These are phyloP conservation scores for Steatornis caripensis DNA, from an alignment of 2,113 vertebrate species.

Conservation along the genomic window DNA sequence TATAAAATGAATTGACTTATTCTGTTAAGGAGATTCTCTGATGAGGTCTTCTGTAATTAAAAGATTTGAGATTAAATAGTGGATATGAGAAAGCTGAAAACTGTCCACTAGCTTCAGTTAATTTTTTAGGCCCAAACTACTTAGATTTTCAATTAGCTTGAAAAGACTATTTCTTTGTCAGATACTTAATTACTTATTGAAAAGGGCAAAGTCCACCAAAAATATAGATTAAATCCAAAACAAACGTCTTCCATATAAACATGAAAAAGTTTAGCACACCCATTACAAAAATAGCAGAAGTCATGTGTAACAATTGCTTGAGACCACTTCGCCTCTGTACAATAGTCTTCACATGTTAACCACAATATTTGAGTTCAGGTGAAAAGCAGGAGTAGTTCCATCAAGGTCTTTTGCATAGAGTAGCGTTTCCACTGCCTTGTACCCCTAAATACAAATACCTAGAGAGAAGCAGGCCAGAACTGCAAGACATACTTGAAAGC, in stretches of 20 bases:
- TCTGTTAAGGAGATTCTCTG: background rate
- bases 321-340: background rate
- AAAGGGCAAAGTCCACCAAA: background rate
- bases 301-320: background rate
- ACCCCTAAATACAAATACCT: background rate
- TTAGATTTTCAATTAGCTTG: background rate
- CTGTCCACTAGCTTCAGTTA: background rate
- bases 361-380: background rate
- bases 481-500: background rate
- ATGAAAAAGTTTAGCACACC: background rate
- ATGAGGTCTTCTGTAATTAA: background rate
- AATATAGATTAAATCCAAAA: background rate
- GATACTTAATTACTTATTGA: background rate
- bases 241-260: background rate
- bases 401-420: background rate
- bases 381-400: background rate
- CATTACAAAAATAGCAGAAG: background rate
- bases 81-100: background rate
- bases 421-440: background rate
- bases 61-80: background rate
- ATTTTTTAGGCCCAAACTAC: background rate
- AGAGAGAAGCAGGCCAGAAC: background rate
- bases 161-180: background rate
- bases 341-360: background rate
- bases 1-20: background rate